Evolutionary conservation across 2,113 vertebrate species (phyloP).

Genomic region (Anthoscopus minutus): DNA sequence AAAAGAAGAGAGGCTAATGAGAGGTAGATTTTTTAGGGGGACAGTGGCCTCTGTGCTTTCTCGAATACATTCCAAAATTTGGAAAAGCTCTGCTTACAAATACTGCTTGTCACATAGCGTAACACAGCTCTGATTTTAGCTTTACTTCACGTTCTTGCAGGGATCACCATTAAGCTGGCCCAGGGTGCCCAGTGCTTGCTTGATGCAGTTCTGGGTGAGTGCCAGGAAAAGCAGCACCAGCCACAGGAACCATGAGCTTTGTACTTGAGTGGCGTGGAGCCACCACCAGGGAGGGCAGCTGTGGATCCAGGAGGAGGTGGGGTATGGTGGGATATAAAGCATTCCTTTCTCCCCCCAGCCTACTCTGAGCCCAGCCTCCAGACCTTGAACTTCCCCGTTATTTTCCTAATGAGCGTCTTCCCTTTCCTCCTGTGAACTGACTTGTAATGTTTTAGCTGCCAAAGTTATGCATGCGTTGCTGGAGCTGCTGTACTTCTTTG

Average conservation of each 20-base stretch:
- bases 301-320: not conserved
- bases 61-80: not conserved
- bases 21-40: not conserved
- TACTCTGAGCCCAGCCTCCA: not conserved
- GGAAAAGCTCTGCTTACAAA: not conserved
- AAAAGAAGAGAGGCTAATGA: not conserved
- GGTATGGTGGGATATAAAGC: not conserved
- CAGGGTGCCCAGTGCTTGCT: not conserved
- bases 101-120: rapidly evolving
- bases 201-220: not conserved
- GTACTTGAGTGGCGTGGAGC: not conserved
- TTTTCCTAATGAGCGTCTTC: constrained; percentile 22
- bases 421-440: not conserved
- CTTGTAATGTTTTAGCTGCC: not conserved
- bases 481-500: not conserved
- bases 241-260: rapidly evolving
- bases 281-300: rapidly evolving
- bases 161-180: rapidly evolving
- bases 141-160: rapidly evolving
- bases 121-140: not conserved
- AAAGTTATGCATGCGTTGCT: not conserved
- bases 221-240: constrained; percentile 3
- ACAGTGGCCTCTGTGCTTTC: not conserved
- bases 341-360: not conserved
- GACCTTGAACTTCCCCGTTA: not conserved